Evolutionary conservation across 2,797 vertebrate genomes (phyloP), one percentile per base, ranked within the genome.

Genomic region (Graptemys geographica): DNA sequence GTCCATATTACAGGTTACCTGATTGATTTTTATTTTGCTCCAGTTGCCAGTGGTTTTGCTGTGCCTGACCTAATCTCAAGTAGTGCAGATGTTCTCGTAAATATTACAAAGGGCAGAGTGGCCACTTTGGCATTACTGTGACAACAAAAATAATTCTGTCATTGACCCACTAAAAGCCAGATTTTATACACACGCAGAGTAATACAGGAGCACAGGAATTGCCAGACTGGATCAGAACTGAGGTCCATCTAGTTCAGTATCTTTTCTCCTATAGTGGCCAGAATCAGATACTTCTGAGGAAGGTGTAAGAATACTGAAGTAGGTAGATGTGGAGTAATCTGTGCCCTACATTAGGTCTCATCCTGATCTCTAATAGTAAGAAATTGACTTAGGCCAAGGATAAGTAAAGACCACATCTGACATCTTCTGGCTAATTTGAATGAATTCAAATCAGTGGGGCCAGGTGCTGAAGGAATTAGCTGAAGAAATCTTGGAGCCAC

Each of bases 11-110:
- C 90, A 86, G 95, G 89, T 96, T 93, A 95, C 94, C 93, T 95
- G 92, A 95, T 92, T 96, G 96, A 96, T 97, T 94, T 94, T 81
- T 87, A 84, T 90, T 92, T 94, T 95, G 94, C 95, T 90, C 92
- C 89, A 88, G 74, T 90, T 87, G 95, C 86, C 86, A 93, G 90
- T 86, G 96, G 59, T 95, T 97, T 90, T 89, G 49, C 92, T 94
- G 49, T 5, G 33, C 79, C 94, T 96, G 95, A 95, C 95, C 95
- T 95, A 95, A 97, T 96, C 96, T 96, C 93, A 95, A 33, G 88
- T 8, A 47, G 88, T 91, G 92, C 94, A 93, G 90, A 76, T 31
- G 49, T 37, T 92, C 89, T 92, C 84, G 8, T 69, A 96, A 96
- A 78, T 92, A 93, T 91, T 94, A 86, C 92, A 83, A 95, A 0